Percentiles rank a stretch among this genome's conserved stretches.
Conservation (phyloP, 2,113 vertebrate genomes). For the Psettodes erumei region DNA sequence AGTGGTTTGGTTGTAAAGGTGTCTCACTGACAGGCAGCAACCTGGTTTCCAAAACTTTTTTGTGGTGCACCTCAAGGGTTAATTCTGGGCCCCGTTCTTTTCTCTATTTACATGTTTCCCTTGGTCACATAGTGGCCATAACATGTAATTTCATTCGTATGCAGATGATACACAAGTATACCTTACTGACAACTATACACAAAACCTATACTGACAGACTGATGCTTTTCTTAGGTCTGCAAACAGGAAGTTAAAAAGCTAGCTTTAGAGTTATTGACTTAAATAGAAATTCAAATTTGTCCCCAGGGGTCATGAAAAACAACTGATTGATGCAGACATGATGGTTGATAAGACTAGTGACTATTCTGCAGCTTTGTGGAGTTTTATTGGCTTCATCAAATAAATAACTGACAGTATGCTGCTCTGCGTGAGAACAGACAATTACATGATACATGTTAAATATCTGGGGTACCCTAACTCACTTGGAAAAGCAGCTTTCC, state of each 20-base stretch:
- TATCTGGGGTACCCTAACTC: conserved; percentile 52
- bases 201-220: background rate
- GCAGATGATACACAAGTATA: conserved; percentile 21
- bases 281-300: conserved; percentile 2
- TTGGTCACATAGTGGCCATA: background rate
- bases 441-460: conserved; percentile 67
- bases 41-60: background rate
- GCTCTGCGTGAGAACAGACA: conserved; percentile 65
- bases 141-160: background rate
- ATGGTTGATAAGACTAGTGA: background rate
- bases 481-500: conserved; percentile 47
- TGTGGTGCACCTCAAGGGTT: background rate
- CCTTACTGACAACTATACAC: background rate
- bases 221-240: background rate
- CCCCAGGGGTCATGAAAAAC: background rate
- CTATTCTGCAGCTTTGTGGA: background rate
- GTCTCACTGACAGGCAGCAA: background rate
- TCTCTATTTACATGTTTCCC: background rate
- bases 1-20: background rate
- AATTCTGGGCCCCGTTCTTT: background rate
- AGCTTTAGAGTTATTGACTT: background rate
- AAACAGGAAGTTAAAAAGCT: background rate
- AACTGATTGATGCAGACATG: background rate
- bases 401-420: conserved; percentile 19
- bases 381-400: conserved; percentile 32